These are phyloP conservation scores for Colletes latitarsis DNA, from an alignment of 1,140 invertebrate genomes.

Conservation along the genomic window DNA sequence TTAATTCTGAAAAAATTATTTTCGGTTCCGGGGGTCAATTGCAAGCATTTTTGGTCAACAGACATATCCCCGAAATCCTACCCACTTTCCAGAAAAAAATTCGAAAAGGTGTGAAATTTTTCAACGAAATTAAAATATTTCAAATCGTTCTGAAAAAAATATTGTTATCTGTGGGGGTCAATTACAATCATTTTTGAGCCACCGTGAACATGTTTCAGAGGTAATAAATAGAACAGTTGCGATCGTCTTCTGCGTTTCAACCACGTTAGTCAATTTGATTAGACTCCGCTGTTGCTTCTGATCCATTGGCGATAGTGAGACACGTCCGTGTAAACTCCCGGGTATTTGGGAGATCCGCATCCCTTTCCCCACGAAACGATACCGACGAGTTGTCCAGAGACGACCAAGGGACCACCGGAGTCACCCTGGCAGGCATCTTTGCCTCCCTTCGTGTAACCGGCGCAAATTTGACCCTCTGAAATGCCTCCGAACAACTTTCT, in stretches of 20 bases:
- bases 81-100: too few relatives aligned
- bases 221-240: too few relatives aligned
- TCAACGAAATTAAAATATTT: too few relatives aligned
- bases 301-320: constrained; percentile 79
- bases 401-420: constrained; percentile 77
- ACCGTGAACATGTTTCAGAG: too few relatives aligned
- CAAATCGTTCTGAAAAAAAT: too few relatives aligned
- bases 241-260: background rate
- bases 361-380: constrained; percentile 84
- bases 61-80: too few relatives aligned
- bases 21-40: too few relatives aligned
- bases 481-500: constrained; percentile 73
- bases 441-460: constrained; percentile 84
- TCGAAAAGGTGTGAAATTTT: too few relatives aligned
- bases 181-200: too few relatives aligned
- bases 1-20: too few relatives aligned
- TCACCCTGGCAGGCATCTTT: constrained; percentile 87
- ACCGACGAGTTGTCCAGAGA: constrained; percentile 77
- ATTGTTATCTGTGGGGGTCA: too few relatives aligned
- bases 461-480: constrained; percentile 87
- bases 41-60: too few relatives aligned
- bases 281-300: background rate
- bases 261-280: background rate
- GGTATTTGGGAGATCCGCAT: constrained; percentile 80
- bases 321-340: constrained; percentile 83